Base-by-base conservation (phyloP, 2,113 vertebrate genomes). In the Noctilio leporinus region DNA sequence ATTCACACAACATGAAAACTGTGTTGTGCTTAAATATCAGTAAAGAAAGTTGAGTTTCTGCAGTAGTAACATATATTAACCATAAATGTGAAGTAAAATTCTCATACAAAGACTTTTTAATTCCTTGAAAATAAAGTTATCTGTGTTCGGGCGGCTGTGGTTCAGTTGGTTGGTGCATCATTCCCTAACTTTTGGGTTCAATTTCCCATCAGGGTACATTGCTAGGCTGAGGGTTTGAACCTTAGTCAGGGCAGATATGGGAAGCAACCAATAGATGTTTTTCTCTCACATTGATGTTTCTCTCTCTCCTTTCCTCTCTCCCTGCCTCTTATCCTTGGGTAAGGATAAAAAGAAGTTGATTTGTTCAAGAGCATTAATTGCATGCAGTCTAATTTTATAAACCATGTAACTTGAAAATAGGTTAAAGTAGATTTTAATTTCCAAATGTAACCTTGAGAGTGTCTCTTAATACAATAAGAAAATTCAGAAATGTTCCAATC, bases 61-160 rank as follows among this genome's bases (percentile, higher is more conserved):
- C 40, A 65, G 43, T 86, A 64, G 17, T 75, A 70, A 75, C 17
- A 26, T 22, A 55, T 49, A 43, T 28, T 73, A 75, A 53, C 35
- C 33, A 86, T 22, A 87, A 84, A 76, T 57, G 7, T 40, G 33
- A 81, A 75, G 6, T 59, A 64, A 90, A 76, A n/a, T 86, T 83
- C n/a, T n/a, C 33, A 82, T 73, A 69, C 2, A 47, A 86, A 43
- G 33, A 5, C 26, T 64, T 49, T 87, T 77, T 87, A 76, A n/a
- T 88, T 64, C 47, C n/a, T 91, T 59, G 84, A 93, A 87, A 95
- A 67, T 49, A 73, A 62, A 8, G 51, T 80, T 76, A 86, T 82
- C 92, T 70, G 5, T 49, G 11, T 12, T 28, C 59, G 12, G 59
- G 59, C 26, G 28, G 11, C 26, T 30, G 24, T 30, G 59, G 59